Evolutionary conservation across 2,888 invertebrate species (phyloP).

Genomic region (Caradrina clavipalpis): DNA sequence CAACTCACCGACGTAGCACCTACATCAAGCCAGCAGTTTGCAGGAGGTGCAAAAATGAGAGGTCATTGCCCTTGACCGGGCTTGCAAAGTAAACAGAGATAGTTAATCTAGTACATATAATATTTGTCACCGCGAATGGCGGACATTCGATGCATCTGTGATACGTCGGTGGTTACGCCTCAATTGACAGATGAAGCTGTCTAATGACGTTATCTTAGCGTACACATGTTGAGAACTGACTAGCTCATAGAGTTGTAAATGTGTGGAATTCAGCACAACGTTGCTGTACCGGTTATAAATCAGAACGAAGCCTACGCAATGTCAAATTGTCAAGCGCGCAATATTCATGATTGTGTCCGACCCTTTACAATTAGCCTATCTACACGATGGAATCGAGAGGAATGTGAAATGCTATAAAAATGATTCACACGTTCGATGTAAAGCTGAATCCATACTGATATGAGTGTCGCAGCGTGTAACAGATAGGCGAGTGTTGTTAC

Average conservation of each 20-base stretch:
- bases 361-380: conserved; percentile 57
- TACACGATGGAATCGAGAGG: conserved; percentile 34
- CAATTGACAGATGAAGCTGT: conserved; percentile 55
- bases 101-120: conserved; percentile 57
- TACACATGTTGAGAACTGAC: conserved; percentile 37
- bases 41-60: conserved; percentile 37
- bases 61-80: conserved; percentile 27
- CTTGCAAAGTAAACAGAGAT: conserved; percentile 38
- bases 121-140: conserved; percentile 48
- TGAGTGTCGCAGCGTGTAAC: conserved; percentile 35
- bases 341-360: conserved; percentile 52
- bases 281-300: conserved; percentile 49
- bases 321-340: conserved; percentile 52
- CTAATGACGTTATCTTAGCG: conserved; percentile 58
- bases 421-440: conserved; percentile 40
- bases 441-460: conserved; percentile 22
- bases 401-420: conserved; percentile 45
- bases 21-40: conserved; percentile 40
- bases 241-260: conserved; percentile 48
- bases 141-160: conserved; percentile 36
- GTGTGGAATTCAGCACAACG: conserved; percentile 44
- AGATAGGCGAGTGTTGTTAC: conserved; percentile 39
- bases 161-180: conserved; percentile 49
- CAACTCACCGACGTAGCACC: conserved; percentile 20
- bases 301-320: conserved; percentile 49